Evolutionary conservation across 2,113 vertebrate genomes (phyloP).

Genomic region (Nerophis lumbriciformis): DNA sequence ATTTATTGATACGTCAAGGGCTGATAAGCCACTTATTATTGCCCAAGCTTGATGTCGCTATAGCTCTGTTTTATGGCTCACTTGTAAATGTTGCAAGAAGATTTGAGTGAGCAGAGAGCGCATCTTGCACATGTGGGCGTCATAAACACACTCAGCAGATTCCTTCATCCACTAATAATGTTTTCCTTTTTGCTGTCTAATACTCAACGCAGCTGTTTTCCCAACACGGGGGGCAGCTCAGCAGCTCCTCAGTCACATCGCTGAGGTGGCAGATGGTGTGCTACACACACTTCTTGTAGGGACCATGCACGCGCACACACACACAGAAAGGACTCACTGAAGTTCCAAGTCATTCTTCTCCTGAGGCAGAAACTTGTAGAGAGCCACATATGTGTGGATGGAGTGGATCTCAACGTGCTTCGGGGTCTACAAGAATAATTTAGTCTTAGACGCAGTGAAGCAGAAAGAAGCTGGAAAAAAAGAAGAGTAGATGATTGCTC

Average conservation of each 20-base stretch:
- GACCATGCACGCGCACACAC: no score
- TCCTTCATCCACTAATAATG: conserved; percentile 26
- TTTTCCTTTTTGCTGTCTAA: conserved; percentile 20
- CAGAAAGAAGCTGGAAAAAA: not conserved
- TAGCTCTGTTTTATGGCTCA: not conserved
- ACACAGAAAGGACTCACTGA: conserved; percentile 70
- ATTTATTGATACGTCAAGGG: no score
- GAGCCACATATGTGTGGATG: conserved; percentile 86
- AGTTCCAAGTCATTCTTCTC: conserved; percentile 87
- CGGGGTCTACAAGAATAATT: conserved; percentile 22
- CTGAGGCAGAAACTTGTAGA: conserved; percentile 90
- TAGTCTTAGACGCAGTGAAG: conserved; percentile 10
- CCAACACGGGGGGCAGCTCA: conserved; percentile 27
- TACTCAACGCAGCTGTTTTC: conserved; percentile 36
- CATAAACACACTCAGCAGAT: conserved; percentile 29
- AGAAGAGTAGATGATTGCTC: conserved; percentile 32
- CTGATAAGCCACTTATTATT: not conserved
- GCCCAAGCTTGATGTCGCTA: not conserved
- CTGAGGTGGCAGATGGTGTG: conserved; percentile 52
- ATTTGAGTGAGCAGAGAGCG: not conserved
- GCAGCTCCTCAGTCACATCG: conserved; percentile 30
- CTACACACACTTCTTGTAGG: not conserved
- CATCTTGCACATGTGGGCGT: conserved; percentile 17
- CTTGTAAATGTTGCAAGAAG: conserved; percentile 1
- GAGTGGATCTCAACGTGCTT: conserved; percentile 75